Conservation (phyloP, 2,888 invertebrate genomes). For the Uloborus plumipes region DNA sequence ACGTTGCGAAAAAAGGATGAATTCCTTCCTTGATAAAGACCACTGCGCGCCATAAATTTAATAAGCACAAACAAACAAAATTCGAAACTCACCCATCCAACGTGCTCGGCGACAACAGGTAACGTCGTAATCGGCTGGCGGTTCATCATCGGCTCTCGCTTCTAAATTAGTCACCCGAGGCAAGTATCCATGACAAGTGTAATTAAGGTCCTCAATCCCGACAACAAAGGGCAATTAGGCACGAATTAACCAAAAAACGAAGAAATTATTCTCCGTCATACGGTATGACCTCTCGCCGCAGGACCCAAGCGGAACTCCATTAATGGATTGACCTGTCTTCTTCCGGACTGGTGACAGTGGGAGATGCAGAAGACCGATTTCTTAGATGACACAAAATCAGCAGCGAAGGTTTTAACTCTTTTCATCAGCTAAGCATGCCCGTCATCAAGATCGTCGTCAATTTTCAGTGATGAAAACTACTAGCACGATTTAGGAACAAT, state of each 20-base stretch:
- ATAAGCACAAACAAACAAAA: not conserved
- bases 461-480: no score
- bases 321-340: not conserved
- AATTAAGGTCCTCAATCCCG: not conserved
- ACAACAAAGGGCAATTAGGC: slow-evolving; percentile 7
- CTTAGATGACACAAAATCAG: no score
- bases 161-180: slow-evolving; percentile 16
- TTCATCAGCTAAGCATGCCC: no score
- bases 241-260: slow-evolving; percentile 10
- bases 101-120: slow-evolving; percentile 27
- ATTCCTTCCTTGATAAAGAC: no score
- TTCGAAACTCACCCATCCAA: slow-evolving; percentile 39
- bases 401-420: no score
- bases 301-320: slow-evolving; percentile 7
- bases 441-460: no score
- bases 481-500: no score
- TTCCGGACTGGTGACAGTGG: not conserved
- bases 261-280: not conserved
- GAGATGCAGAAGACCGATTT: no score
- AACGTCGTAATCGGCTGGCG: slow-evolving; percentile 32
- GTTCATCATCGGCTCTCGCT: slow-evolving; percentile 20
- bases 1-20: no score
- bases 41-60: no score
- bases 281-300: slow-evolving; percentile 15
- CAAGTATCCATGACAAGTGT: slow-evolving; percentile 10